Base-by-base conservation (phyloP, 2,113 vertebrate species). In the Nettapus auritus region DNA sequence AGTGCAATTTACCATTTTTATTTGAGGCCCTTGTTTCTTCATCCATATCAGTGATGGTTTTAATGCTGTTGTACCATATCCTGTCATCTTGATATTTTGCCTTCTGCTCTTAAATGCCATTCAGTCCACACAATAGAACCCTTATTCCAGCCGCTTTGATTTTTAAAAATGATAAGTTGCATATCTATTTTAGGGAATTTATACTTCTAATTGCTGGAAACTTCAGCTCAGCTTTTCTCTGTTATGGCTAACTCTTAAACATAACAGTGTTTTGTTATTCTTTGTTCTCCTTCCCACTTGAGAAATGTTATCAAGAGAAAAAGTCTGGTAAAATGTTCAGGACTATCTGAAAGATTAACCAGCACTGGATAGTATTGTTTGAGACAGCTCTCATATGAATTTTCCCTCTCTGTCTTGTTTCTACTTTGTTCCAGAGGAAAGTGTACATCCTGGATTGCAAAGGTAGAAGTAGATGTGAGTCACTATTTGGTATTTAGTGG, bases 221-320 rank as follows among this genome's bases (percentile, higher is more conserved):
- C 60, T 94, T 95, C 63, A 86, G 76, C 86, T 95, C 88, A 95
- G 90, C 48, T 91, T 94, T 94, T 88, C 76, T 95, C 38, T 92
- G 64, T 66, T 92, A 18, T 80, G 95, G 46, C 82, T 82, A 92
- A 89, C 84, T 57, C 71, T 82, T 92, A 89, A 94, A 96, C 93
- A 95, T 74, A 96, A 67, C 80, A 91, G 60, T 57, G 69, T 93
- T 88, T 88, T 95, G 80, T 91, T 95, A 69, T 89, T 94, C n/a
- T 94, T 95, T 95, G 86, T 87, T 85, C 73, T 93, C 57, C 46
- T 48, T 31, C 31, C n/a, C 62, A 64, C 82, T 52, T 86, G 85
- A 95, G 94, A 91, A 95, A 86, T 56, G 52, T 90, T 93, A 95
- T 93, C 85, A 94, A 94, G 96, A 86, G 56, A 90, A 87, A 92